A percentile compares a stretch with the other conserved stretches of the same genome.
These are phyloP conservation scores for Idaea aversata DNA, from an alignment of 2,888 invertebrate species.

Conservation along the genomic window DNA sequence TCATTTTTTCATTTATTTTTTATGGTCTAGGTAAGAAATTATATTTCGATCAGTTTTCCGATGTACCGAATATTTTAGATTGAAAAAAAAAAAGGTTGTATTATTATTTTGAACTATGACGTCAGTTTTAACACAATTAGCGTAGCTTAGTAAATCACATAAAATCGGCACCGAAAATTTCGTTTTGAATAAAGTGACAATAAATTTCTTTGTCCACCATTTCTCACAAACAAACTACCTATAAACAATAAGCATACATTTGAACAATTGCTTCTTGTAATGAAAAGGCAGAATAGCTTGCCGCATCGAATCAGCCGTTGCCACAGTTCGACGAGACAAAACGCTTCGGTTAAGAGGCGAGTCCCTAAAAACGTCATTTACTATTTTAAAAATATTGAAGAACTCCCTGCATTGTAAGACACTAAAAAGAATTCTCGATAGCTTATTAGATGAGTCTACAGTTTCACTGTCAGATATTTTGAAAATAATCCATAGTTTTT, in stretches of 20 bases:
- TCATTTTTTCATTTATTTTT: no score
- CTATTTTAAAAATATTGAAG: no score
- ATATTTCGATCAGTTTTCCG: no score
- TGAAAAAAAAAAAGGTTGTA: background rate
- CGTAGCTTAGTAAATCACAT: background rate
- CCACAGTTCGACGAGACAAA: slow-evolving; percentile 11
- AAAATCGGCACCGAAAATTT: background rate
- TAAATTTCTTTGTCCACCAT: background rate
- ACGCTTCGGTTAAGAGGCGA: slow-evolving; percentile 11
- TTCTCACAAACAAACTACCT: background rate
- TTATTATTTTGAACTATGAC: background rate
- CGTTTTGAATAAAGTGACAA: background rate
- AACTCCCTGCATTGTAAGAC: no score
- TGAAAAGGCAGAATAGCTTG: background rate
- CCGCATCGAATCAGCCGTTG: slow-evolving; percentile 23
- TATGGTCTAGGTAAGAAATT: no score
- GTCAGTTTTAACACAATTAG: background rate
- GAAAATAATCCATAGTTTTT: no score
- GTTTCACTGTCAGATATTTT: no score
- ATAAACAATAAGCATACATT: background rate
- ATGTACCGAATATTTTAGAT: background rate
- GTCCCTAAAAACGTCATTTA: no score
- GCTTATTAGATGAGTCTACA: no score
- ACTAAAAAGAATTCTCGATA: no score
- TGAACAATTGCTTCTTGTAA: background rate